phyloP scores from a whole-genome alignment of 2,113 vertebrate species.

The Raja brachyura region DNA sequence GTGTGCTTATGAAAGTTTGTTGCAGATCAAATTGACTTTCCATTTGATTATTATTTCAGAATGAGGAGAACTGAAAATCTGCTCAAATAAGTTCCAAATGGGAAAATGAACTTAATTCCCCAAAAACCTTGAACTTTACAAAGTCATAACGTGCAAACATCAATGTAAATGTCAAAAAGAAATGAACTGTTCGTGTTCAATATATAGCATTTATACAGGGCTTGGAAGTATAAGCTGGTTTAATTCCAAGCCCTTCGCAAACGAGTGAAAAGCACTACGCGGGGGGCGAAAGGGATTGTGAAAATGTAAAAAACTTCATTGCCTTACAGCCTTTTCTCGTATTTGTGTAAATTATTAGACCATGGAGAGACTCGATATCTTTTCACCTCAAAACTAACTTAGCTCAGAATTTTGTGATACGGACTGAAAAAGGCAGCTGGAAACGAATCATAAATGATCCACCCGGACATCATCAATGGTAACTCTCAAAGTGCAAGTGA shows the following conservation, averaged over 20 bases:
- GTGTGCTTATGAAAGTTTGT: neutral
- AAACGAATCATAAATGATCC: neutral
- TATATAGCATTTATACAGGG: neutral
- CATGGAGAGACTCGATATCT: neutral
- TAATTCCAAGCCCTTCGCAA: neutral
- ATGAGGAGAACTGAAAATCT: neutral
- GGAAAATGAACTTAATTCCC: neutral
- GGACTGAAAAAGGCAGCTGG: neutral
- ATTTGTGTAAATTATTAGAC: neutral
- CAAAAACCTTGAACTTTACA: conserved; percentile 10
- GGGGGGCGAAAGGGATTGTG: neutral
- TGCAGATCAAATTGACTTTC: neutral
- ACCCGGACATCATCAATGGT: neutral
- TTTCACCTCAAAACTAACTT: neutral
- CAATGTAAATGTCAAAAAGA: conserved; percentile 6
- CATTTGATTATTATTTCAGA: neutral
- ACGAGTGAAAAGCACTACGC: too few relatives aligned
- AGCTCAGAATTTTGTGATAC: neutral
- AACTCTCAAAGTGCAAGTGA: neutral
- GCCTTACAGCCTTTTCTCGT: neutral
- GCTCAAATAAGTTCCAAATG: neutral
- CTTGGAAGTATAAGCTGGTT: neutral
- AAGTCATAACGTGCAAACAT: neutral
- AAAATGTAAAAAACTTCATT: neutral
- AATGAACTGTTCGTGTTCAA: neutral